phyloP scores from a whole-genome alignment of 2,113 vertebrate species.

The Noturus placidus region DNA sequence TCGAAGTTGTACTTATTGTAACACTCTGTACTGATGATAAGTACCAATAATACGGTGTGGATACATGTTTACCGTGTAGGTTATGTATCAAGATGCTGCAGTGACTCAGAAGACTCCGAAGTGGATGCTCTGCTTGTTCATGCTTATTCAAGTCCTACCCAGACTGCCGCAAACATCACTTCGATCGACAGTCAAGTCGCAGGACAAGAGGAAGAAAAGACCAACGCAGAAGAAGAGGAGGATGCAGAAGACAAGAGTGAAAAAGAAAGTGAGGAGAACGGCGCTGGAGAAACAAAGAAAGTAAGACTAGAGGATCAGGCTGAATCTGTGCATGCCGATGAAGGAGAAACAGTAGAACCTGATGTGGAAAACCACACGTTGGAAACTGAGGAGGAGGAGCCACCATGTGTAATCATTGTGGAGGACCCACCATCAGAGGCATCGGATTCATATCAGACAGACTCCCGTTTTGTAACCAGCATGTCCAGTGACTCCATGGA shows the following conservation, averaged over 20 bases:
- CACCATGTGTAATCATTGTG: conserved; percentile 12
- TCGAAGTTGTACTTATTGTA: background rate
- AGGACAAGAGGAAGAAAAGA: conserved; percentile 57
- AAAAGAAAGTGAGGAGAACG: conserved; percentile 49
- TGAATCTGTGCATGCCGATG: background rate
- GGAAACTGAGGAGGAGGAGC: conserved; percentile 30
- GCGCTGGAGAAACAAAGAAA: conserved; percentile 44
- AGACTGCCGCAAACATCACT: background rate
- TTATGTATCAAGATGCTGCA: conserved; percentile 87
- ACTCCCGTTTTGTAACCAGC: conserved; percentile 76
- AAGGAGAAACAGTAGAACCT: background rate
- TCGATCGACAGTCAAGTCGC: conserved; percentile 48
- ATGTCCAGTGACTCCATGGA: conserved; percentile 90
- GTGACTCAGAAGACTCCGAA: conserved; percentile 89
- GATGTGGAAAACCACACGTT: conserved; percentile 19
- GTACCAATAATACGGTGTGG: background rate
- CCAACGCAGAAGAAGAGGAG: conserved; percentile 45
- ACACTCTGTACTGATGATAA: background rate
- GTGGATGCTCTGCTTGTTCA: conserved; percentile 67
- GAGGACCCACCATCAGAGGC: conserved; percentile 76
- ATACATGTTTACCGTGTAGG: conserved; percentile 68
- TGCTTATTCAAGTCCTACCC: conserved; percentile 39
- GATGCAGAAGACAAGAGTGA: conserved; percentile 49
- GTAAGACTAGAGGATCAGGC: background rate
- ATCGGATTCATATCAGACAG: conserved; percentile 82